Evolutionary conservation across 2,888 invertebrate species (phyloP).

Genomic region (Lucinisca nassula): DNA sequence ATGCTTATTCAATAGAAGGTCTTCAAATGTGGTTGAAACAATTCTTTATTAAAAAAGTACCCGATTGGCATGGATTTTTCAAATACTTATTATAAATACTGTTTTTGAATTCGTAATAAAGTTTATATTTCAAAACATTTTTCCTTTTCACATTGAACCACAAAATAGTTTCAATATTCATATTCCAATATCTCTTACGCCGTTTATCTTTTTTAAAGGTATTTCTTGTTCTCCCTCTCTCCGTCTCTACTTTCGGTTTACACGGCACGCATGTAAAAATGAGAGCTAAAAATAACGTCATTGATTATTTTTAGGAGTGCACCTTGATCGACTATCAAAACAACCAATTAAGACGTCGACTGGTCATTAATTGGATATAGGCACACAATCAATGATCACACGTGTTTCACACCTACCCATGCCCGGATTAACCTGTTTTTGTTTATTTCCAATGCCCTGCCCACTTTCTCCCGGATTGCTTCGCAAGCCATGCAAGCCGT

Average conservation of each 20-base stretch:
- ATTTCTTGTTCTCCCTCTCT: too few relatives aligned
- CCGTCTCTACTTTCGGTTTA: not conserved
- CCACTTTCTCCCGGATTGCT: conserved; percentile 67
- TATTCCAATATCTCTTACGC: too few relatives aligned
- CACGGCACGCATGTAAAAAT: not conserved
- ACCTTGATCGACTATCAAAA: not conserved
- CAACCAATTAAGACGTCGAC: not conserved
- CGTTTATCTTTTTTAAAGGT: too few relatives aligned
- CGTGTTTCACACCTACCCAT: conserved; percentile 65
- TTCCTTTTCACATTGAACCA: too few relatives aligned
- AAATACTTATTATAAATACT: too few relatives aligned
- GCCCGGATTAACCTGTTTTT: conserved; percentile 59
- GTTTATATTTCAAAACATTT: too few relatives aligned
- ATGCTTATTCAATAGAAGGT: too few relatives aligned
- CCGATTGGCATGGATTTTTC: too few relatives aligned
- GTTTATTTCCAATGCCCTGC: conserved; percentile 64
- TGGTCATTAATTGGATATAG: not conserved
- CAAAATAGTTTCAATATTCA: too few relatives aligned
- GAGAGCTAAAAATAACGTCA: not conserved
- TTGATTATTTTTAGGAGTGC: not conserved
- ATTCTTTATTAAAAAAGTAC: too few relatives aligned
- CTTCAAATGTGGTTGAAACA: too few relatives aligned
- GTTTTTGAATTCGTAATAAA: too few relatives aligned
- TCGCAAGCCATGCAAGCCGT: conserved; percentile 64
- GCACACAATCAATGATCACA: not conserved